These are phyloP conservation scores for Lordiphosa andalusiaca DNA, from an alignment of 2,888 invertebrate species.

Conservation along the genomic window DNA sequence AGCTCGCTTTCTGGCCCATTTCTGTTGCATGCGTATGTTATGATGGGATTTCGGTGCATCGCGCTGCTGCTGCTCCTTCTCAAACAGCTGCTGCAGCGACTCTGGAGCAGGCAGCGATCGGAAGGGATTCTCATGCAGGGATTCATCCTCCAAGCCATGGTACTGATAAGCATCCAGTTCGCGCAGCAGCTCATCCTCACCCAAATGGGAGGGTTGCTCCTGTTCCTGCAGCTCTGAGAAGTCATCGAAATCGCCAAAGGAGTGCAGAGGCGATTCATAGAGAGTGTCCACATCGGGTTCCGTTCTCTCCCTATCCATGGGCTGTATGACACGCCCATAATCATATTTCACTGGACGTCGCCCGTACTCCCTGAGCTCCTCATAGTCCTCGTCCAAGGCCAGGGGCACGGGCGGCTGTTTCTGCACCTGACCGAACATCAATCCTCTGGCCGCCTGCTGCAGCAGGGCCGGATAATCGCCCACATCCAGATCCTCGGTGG, in stretches of 20 bases:
- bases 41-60: slow-evolving; percentile 47
- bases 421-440: slow-evolving; percentile 72
- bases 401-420: slow-evolving; percentile 67
- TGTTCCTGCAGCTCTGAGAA: slow-evolving; percentile 64
- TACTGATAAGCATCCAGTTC: slow-evolving; percentile 76
- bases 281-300: slow-evolving; percentile 44
- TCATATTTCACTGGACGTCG: slow-evolving; percentile 67
- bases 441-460: slow-evolving; percentile 71
- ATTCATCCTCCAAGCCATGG: slow-evolving; percentile 64
- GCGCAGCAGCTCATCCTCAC: slow-evolving; percentile 69
- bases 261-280: slow-evolving; percentile 51
- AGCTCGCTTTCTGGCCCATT: slow-evolving; percentile 76
- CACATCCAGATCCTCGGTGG: slow-evolving; percentile 66
- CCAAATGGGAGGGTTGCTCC: slow-evolving; percentile 50
- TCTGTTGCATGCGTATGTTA: slow-evolving; percentile 75
- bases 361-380: slow-evolving; percentile 54
- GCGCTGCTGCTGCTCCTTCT: slow-evolving; percentile 62
- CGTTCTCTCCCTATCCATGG: slow-evolving; percentile 47
- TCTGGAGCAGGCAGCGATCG: slow-evolving; percentile 59
- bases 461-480: slow-evolving; percentile 73
- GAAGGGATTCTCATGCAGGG: slow-evolving; percentile 62
- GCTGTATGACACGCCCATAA: slow-evolving; percentile 72
- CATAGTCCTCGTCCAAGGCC: slow-evolving; percentile 58
- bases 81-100: slow-evolving; percentile 74
- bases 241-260: slow-evolving; percentile 66